Percentiles rank a stretch among this genome's conserved stretches.
phyloP scores from a whole-genome alignment of 2,113 vertebrate genomes.

The Holacanthus passer region DNA sequence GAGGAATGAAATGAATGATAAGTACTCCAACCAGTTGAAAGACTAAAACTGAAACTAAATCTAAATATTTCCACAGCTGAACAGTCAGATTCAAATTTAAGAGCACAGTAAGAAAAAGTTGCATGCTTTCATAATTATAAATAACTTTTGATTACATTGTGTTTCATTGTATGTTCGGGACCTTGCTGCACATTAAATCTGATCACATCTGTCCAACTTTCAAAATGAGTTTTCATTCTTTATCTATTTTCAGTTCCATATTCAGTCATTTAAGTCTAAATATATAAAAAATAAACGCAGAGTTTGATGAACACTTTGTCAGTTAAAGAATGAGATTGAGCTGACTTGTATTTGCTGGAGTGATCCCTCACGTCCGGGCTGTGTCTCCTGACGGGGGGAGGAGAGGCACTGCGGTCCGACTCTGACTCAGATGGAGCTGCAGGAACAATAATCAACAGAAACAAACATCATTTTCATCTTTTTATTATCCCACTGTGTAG shows the following conservation, averaged over 20 bases:
- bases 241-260: not conserved
- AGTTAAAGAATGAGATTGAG: not conserved
- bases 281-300: not conserved
- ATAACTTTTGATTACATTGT: not conserved
- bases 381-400: constrained; percentile 65
- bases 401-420: constrained; percentile 81
- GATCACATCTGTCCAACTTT: not conserved
- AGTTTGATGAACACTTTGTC: not conserved
- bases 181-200: too few relatives aligned
- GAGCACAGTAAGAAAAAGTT: not conserved
- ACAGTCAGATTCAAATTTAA: not conserved
- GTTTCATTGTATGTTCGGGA: not conserved
- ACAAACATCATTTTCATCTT: not conserved
- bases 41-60: constrained; percentile 2
- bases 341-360: constrained; percentile 80
- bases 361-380: constrained; percentile 65
- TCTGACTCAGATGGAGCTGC: constrained; percentile 81
- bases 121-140: not conserved
- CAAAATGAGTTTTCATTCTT: not conserved
- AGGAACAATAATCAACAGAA: constrained; percentile 20
- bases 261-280: not conserved
- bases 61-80: not conserved
- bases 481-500: not conserved
- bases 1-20: not conserved
- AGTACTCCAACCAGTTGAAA: not conserved